phyloP scores from a whole-genome alignment of 1,140 invertebrate species.

The Ylistrum balloti region DNA sequence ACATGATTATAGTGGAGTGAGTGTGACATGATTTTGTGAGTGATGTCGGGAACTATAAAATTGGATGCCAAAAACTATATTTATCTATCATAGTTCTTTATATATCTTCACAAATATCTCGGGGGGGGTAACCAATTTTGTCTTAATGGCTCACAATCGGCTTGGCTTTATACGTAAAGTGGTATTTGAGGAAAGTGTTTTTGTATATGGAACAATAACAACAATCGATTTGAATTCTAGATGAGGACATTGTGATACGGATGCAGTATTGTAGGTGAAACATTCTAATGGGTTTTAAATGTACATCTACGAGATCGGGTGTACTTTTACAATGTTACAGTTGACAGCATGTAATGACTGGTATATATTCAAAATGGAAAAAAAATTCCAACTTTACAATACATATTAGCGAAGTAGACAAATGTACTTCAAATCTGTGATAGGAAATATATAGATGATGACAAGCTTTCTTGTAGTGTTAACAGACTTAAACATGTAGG shows the following conservation, averaged over 20 bases:
- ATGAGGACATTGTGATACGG: not conserved
- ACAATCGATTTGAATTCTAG: not conserved
- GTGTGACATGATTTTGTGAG: too few relatives aligned
- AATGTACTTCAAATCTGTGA: not conserved
- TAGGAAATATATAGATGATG: not conserved
- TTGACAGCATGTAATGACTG: not conserved
- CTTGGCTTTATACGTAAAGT: not conserved
- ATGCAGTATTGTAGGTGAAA: not conserved
- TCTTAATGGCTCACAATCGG: not conserved
- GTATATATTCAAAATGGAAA: not conserved
- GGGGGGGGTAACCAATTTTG: not conserved
- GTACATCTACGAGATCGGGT: not conserved
- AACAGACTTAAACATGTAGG: too few relatives aligned
- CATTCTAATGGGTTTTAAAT: constrained; percentile 8
- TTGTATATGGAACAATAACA: constrained; percentile 27
- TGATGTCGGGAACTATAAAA: too few relatives aligned
- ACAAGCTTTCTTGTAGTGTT: too few relatives aligned
- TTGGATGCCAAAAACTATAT: too few relatives aligned
- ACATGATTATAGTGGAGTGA: not conserved
- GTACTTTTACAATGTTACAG: constrained; percentile 12
- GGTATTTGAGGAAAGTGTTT: constrained; percentile 18
- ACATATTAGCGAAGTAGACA: not conserved
- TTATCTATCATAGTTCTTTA: too few relatives aligned
- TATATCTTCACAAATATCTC: too few relatives aligned
- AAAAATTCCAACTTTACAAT: not conserved